Base-by-base conservation (phyloP, 1,140 invertebrate genomes). In the Drosophila persimilis region DNA sequence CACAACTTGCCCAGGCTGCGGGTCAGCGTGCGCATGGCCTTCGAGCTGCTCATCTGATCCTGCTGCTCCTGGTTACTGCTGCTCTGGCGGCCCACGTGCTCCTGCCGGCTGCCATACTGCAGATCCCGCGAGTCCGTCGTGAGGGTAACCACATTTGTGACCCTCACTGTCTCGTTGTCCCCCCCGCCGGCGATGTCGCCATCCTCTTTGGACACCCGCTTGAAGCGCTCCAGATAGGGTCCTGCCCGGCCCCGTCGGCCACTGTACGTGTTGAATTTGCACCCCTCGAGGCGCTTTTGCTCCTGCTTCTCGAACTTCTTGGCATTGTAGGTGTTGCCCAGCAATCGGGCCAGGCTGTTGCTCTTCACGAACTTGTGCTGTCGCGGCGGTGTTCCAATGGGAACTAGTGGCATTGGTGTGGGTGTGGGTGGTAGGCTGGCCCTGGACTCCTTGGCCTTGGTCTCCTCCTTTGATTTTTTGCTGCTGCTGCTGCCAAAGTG, bases 1-100 rank as follows among this genome's bases (percentile, higher is more conserved):
- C 95, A 93, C 15, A 94, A 90, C 69, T 93, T 92, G 0, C 93
- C 93, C 50, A 94, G 64, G 1, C 93, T 92, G 2, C 93, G 90
- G 3, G 93, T 93, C 45, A 94, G 64, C 3, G 93, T 92, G 15
- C 93, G 93, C 52, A 94, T 92, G 0, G 93, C 92, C 56, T 93
- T 93, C 9, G 92, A 90, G 26, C 93, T 93, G 62, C 93, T 93
- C 61, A 93, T 57, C 47, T 75, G 81, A 66, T 80, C 85, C 15
- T 77, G 31, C n/a, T 64, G 53, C 7, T 43, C 26, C 43, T 54
- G 60, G 15, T 55, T 6, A 31, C 31, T 45, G 8, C n/a, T 62
- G 8, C n/a, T 62, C 22, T 43, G 62, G 31, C 71, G 73, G 6
- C 80, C 81, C 11, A 80, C 70, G 62, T 86, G 80, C 60, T 80